Conservation (phyloP, 2,888 invertebrate species). For the Zonitis immaculata region DNA sequence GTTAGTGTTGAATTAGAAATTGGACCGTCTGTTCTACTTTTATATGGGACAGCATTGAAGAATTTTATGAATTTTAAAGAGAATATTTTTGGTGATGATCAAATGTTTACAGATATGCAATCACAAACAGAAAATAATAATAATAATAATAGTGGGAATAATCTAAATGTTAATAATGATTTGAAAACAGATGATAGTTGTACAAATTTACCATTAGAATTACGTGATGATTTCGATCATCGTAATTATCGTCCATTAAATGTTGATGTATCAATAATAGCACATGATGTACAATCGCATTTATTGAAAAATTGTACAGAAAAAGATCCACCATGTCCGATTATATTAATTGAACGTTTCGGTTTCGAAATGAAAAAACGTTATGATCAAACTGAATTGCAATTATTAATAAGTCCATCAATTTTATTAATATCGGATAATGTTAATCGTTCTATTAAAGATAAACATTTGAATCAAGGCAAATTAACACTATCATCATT, state of each 20-base stretch:
- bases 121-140: slow-evolving; percentile 34
- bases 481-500: slow-evolving; percentile 80
- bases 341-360: slow-evolving; percentile 81
- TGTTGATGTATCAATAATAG: slow-evolving; percentile 86
- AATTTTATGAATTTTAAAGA: slow-evolving; percentile 90
- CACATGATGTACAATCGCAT: slow-evolving; percentile 95
- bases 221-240: slow-evolving; percentile 77
- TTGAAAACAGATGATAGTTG: slow-evolving; percentile 63
- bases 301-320: slow-evolving; percentile 87
- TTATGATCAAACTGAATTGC: slow-evolving; percentile 86
- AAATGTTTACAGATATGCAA: slow-evolving; percentile 90
- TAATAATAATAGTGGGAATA: not conserved
- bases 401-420: slow-evolving; percentile 83
- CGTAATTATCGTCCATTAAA: slow-evolving; percentile 84
- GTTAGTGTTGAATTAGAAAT: slow-evolving; percentile 92
- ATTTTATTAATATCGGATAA: slow-evolving; percentile 76
- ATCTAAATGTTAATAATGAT: slow-evolving; percentile 41
- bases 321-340: slow-evolving; percentile 87
- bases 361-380: slow-evolving; percentile 97
- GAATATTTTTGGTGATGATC: slow-evolving; percentile 96
- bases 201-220: slow-evolving; percentile 66
- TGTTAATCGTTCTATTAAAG: slow-evolving; percentile 62
- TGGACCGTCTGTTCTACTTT: slow-evolving; percentile 84
- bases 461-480: slow-evolving; percentile 74
- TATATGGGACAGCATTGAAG: slow-evolving; percentile 88